Conservation (phyloP, 2,888 invertebrate species). For the Atrina japonica region DNA sequence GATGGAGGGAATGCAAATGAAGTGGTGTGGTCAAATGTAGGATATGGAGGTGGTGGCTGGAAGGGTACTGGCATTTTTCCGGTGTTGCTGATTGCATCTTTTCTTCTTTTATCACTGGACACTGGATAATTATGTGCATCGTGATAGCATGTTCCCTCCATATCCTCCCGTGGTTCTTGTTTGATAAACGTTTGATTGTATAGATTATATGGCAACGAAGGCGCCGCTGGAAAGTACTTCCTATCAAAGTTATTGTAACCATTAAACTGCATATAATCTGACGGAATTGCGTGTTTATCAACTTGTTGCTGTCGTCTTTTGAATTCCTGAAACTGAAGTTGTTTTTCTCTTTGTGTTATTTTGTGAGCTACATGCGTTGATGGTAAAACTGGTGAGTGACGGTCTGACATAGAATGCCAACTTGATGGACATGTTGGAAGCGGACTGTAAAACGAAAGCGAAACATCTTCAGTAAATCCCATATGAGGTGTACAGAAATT, state of each 20-base stretch:
- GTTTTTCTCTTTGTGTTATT: constrained; percentile 61
- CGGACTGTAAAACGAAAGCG: constrained; percentile 49
- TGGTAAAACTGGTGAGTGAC: constrained; percentile 74
- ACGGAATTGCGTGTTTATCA: constrained; percentile 21
- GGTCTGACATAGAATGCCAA: constrained; percentile 68
- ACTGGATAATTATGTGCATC: not conserved
- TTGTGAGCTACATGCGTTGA: constrained; percentile 68
- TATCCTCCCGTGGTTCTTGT: not conserved
- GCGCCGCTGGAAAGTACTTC: not conserved
- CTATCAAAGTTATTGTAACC: not conserved
- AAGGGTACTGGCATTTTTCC: not conserved
- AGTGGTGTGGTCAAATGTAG: too few species aligned
- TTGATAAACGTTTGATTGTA: not conserved
- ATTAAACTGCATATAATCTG: not conserved
- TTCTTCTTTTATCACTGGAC: not conserved
- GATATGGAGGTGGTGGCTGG: not conserved
- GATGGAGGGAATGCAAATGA: constrained; percentile 53
- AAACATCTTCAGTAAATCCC: constrained; percentile 47
- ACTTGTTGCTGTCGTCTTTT: constrained; percentile 52
- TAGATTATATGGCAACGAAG: not conserved
- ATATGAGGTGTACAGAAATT: constrained; percentile 42
- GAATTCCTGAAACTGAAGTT: constrained; percentile 61
- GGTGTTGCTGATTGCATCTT: too few species aligned
- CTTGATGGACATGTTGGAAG: constrained; percentile 69
- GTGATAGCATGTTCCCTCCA: too few species aligned